Conservation (phyloP, 1,140 invertebrate species). For the Rhagoletis zephyria region DNA sequence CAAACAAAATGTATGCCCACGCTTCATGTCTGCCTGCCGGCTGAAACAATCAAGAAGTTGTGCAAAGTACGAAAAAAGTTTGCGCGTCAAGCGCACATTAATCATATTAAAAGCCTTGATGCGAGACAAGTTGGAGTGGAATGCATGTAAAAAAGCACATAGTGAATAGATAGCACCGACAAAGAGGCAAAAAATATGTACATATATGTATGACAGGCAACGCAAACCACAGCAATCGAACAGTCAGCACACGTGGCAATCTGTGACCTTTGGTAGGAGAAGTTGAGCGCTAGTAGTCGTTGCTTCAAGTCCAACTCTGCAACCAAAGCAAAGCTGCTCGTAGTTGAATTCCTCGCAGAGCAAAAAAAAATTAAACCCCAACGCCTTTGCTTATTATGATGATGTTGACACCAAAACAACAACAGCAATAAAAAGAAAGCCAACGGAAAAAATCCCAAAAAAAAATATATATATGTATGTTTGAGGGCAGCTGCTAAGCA, state of each 20-base stretch:
- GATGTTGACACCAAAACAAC: not conserved
- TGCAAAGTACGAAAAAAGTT: conserved; percentile 19
- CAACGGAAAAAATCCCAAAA: not conserved
- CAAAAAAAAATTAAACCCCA: not conserved
- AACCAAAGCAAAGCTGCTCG: not conserved
- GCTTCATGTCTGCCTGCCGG: not conserved
- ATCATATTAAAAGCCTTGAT: conserved; percentile 53
- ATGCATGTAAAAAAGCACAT: not conserved
- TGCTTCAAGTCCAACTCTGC: not conserved
- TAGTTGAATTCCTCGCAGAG: not conserved
- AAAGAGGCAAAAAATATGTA: not conserved
- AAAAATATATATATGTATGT: too few species aligned
- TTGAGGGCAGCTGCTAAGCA: not conserved
- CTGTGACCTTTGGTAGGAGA: not conserved
- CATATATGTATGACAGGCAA: not conserved
- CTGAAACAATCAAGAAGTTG: conserved; percentile 2
- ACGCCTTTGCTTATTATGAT: not conserved
- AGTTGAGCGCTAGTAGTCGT: not conserved
- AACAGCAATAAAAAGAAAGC: not conserved
- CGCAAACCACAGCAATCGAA: too few species aligned
- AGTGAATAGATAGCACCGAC: not conserved
- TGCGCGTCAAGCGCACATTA: conserved; percentile 43
- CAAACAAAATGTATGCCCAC: not conserved
- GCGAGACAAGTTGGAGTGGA: not conserved
- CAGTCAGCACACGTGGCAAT: not conserved